phyloP scores from a whole-genome alignment of 2,113 vertebrate species.

The Centrocercus urophasianus region DNA sequence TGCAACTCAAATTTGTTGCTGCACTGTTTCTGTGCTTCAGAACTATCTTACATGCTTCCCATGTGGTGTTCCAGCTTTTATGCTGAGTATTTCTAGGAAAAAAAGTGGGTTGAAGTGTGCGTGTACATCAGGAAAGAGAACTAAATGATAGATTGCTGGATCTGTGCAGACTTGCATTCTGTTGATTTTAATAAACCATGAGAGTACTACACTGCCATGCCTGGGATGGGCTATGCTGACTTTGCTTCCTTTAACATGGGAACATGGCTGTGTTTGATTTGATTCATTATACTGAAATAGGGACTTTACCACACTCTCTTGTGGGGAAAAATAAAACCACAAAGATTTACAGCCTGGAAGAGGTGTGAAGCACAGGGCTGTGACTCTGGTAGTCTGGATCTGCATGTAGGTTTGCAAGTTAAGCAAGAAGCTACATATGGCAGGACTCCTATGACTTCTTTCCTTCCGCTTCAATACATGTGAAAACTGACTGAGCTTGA shows the following conservation, averaged over 20 bases:
- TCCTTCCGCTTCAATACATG: constrained; percentile 12
- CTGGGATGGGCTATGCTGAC: neutral
- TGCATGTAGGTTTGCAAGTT: neutral
- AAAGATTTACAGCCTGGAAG: neutral
- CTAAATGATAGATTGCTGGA: neutral
- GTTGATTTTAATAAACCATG: neutral
- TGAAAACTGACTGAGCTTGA: neutral
- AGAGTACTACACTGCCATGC: rapidly evolving
- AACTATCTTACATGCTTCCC: rapidly evolving
- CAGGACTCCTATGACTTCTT: neutral
- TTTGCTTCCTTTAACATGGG: neutral
- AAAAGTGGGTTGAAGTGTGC: neutral
- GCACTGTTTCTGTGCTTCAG: neutral
- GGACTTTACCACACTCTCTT: neutral
- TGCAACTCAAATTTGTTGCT: neutral
- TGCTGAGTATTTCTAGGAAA: neutral
- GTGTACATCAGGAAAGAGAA: neutral
- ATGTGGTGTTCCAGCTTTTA: neutral
- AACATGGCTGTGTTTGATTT: neutral
- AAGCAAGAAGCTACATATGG: neutral
- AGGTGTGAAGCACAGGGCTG: neutral
- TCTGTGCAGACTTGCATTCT: neutral
- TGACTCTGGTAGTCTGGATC: neutral
- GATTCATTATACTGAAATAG: neutral
- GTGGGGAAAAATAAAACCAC: neutral